Base-by-base conservation (phyloP, 1,140 invertebrate genomes). In the Zaprionus davidi region DNA sequence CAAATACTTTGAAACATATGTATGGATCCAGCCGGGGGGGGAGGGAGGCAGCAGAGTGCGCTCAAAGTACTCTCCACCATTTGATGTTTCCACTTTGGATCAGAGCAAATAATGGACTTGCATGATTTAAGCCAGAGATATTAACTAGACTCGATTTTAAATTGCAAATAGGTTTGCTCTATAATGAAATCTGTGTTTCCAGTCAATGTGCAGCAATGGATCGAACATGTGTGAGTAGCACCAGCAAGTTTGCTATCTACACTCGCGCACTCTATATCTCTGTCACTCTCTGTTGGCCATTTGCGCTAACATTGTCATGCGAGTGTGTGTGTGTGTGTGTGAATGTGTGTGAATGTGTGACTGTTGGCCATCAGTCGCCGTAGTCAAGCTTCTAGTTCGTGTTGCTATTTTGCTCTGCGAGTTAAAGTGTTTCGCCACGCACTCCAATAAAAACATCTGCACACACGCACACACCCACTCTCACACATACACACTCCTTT, bases 391-490 rank as follows among this genome's bases (percentile, higher is more conserved):
- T 58, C 59, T 65, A 68, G 59, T 72, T 69, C 69, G 86, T 74
- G 72, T 67, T 56, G 72, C 72, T 62, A 76, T 79, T 85, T 78
- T 77, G 71, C 67, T 75, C 13, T 75, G 75, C 78, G 78, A 85
- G 85, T 79, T 90, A 77, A 90, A 90, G 85, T 90, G 81, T 90
- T 90, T 85, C 71, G 71, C 85, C 81, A 90, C 79, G 85, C 85
- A 90, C 85, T 88, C 78, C 85, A 88, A 90, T 90, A 88, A 84
- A 88, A 88, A 84, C 85, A 90, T 82, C 78, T 79, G 64, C 84
- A 84, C 84, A 72, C 76, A 84, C 78, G 73, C 68, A 82, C 44
- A 28, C 49, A 57, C 26, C 28, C 64, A 51, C 20, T 28, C 41
- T 63, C 12, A 57, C 41, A 24, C 36, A 84, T 78, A 88, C 76